These are phyloP conservation scores for Drosophila melanosoma DNA, from an alignment of 2,888 invertebrate genomes.

Conservation along the genomic window DNA sequence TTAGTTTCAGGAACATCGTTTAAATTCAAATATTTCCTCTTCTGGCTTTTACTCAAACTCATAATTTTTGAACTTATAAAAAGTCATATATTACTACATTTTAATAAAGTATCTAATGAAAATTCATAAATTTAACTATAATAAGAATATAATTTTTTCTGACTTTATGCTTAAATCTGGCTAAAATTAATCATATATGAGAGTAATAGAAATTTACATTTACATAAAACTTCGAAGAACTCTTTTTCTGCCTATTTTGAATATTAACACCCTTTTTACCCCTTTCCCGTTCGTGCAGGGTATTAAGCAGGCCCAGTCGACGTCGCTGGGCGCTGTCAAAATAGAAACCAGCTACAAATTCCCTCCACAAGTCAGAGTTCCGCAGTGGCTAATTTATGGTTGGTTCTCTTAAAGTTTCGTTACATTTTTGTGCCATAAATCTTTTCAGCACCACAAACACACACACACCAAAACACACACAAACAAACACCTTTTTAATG, in stretches of 20 bases:
- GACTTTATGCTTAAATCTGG: not conserved
- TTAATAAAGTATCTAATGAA: not conserved
- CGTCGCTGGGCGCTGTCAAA: constrained; percentile 48
- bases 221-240: not conserved
- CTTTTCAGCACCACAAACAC: constrained; percentile 66
- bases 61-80: not conserved
- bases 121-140: too few species aligned
- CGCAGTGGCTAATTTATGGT: constrained; percentile 72
- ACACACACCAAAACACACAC: constrained; percentile 8
- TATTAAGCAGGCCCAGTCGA: constrained; percentile 19
- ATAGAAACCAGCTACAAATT: constrained; percentile 52
- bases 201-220: not conserved
- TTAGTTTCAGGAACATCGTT: not conserved
- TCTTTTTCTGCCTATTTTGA: not conserved
- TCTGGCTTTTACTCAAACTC: not conserved
- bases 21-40: not conserved
- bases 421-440: constrained; percentile 74
- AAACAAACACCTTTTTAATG: constrained; percentile 45
- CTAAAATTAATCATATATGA: not conserved
- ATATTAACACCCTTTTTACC: not conserved
- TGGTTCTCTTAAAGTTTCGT: constrained; percentile 69
- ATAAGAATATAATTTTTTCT: not conserved
- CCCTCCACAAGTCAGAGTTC: constrained; percentile 21
- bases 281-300: constrained; percentile 6
- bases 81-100: not conserved